These are phyloP conservation scores for Hemiscyllium ocellatum DNA, from an alignment of 2,113 vertebrate genomes.

Conservation along the genomic window DNA sequence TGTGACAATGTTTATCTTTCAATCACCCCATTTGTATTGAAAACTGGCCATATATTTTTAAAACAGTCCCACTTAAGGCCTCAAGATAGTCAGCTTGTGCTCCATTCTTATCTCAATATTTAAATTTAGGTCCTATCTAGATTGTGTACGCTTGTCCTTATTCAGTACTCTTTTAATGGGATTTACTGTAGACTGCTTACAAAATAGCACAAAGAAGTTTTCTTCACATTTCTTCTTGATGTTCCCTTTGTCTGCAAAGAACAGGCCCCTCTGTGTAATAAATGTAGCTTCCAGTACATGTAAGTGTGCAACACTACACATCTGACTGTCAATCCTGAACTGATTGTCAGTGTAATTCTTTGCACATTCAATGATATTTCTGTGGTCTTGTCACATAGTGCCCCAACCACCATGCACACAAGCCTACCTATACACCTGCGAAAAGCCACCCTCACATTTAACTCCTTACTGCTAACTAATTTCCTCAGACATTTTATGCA, in stretches of 20 bases:
- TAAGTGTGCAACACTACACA: no score
- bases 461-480: background rate
- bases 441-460: background rate
- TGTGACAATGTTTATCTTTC: background rate
- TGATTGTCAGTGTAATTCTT: no score
- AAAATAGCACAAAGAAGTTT: background rate
- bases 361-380: no score
- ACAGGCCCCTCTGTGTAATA: no score
- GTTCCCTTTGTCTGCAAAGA: no score
- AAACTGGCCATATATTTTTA: background rate
- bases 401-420: no score
- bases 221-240: background rate
- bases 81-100: background rate
- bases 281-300: no score
- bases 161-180: background rate
- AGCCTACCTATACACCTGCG: background rate
- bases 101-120: background rate
- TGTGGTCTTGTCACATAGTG: background rate
- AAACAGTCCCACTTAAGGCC: background rate
- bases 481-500: background rate
- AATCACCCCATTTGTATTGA: background rate
- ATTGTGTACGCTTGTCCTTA: background rate
- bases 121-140: background rate
- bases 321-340: no score
- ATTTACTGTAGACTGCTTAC: background rate